Base-by-base conservation (phyloP, 64 coral and sea anemone genomes). In the Montipora foliosa region DNA sequence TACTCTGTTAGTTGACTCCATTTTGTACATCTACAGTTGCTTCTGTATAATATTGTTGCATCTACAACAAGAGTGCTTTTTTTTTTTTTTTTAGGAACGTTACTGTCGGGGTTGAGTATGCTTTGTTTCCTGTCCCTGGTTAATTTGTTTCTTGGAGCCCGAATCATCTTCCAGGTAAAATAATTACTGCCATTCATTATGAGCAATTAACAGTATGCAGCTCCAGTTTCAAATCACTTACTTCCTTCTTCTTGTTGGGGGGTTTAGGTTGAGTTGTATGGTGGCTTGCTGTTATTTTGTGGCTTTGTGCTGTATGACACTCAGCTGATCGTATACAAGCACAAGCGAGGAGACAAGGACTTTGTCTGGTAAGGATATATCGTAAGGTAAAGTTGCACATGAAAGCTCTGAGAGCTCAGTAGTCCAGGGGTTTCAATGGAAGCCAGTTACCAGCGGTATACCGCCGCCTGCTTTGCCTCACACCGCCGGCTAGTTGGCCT, bases 241-340 rank as follows among this genome's bases (percentile, higher is more conserved):
- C 37, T 37, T 37, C 37, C 37, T 37, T 1, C 37, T 37, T 37
- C 37, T 37, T 37, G 7, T 76, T 76, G 6, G 53, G 47, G 47
- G 49, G 19, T n/a, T 67, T 22, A 99, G 98, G 51, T 99, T 74
- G 89, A 99, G 45, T 83, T 99, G 20, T 99, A 99, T 87, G 95
- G 95, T 93, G 95, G 98, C 10, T 90, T 99, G 4, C 67, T 96
- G 82, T 51, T 99, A 77, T 99, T 99, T 89, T 92, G 92, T 92
- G 89, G 81, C 45, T 92, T 99, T 90, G 62, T 99, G 10, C 75
- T 96, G 1, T 99, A 96, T 52, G 98, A 99, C 89, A 99, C 98
- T 24, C 98, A 99, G 82, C 92, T 99, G 70, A 99, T 99, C 78
- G 98, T 99, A 2, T 90, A 96, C 85, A 99, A 99, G 53, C 79